Conservation (phyloP, 2,797 vertebrate species). For the Capromys pilorides region DNA sequence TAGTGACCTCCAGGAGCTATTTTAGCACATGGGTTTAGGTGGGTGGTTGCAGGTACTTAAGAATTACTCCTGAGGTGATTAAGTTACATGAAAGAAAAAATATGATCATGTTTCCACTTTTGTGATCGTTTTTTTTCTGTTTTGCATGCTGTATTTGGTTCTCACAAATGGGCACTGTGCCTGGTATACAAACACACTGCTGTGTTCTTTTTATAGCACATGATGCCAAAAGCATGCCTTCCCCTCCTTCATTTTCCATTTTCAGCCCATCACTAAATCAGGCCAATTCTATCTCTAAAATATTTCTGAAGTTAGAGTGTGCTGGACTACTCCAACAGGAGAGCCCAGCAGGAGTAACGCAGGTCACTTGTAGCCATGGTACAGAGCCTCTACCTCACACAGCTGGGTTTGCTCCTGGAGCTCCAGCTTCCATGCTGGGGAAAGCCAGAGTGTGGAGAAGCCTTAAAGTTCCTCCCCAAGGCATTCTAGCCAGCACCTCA, state of each 20-base stretch:
- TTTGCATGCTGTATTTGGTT: neutral
- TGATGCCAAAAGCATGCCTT: neutral
- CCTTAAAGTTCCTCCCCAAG: neutral
- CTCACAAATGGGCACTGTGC: neutral
- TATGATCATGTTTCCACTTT: neutral
- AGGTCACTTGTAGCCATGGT: neutral
- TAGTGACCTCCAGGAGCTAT: neutral
- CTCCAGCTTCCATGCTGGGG: neutral
- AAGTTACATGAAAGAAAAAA: neutral
- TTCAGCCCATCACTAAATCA: too few species aligned
- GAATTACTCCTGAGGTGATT: neutral
- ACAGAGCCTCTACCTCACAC: neutral
- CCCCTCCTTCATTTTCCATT: neutral
- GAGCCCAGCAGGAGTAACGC: neutral
- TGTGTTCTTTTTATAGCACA: neutral
- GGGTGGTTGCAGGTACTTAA: neutral
- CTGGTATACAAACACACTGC: accelerated
- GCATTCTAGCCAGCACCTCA: neutral
- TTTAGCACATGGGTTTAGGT: too few species aligned
- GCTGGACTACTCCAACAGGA: neutral
- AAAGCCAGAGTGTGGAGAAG: neutral
- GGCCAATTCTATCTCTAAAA: neutral
- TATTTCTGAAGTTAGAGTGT: neutral
- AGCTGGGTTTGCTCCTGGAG: neutral
- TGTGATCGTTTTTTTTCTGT: neutral